Percentiles rank a stretch among this genome's conserved stretches.
These are phyloP conservation scores for Eupeodes luniger DNA, from an alignment of 2,888 invertebrate species.

Conservation along the genomic window DNA sequence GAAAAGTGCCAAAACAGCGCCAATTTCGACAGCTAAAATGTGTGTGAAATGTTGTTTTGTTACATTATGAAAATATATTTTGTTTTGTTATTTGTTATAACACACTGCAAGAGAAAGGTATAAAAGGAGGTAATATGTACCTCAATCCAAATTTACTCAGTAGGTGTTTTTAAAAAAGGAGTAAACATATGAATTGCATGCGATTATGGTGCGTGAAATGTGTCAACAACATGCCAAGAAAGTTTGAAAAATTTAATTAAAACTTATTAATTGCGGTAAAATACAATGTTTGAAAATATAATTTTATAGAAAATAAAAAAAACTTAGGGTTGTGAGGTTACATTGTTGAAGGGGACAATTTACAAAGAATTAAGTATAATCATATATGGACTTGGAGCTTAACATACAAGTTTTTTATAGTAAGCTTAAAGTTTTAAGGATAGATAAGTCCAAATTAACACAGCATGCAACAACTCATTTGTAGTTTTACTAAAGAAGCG, in stretches of 20 bases:
- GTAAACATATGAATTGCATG: constrained; percentile 16
- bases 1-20: constrained; percentile 35
- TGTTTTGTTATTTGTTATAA: background rate
- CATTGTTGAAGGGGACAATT: too few relatives aligned
- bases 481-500: too few relatives aligned
- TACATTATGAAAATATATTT: constrained; percentile 59
- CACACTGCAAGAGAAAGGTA: background rate
- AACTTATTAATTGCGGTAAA: constrained; percentile 41
- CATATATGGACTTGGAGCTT: too few relatives aligned
- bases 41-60: constrained; percentile 66
- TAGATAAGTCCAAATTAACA: too few relatives aligned
- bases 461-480: too few relatives aligned
- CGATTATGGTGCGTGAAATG: constrained; percentile 45
- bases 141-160: background rate
- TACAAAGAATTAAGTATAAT: too few relatives aligned
- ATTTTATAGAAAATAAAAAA: too few relatives aligned
- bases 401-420: too few relatives aligned
- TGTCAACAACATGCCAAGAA: constrained; percentile 48
- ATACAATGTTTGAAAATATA: background rate
- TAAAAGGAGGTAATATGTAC: background rate
- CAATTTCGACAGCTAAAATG: constrained; percentile 56
- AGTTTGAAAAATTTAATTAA: constrained; percentile 69
- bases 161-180: constrained; percentile 30
- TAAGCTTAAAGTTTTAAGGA: too few relatives aligned
- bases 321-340: too few relatives aligned